Base-by-base conservation (phyloP, 2,888 invertebrate species). In the Mycalesis mineus region DNA sequence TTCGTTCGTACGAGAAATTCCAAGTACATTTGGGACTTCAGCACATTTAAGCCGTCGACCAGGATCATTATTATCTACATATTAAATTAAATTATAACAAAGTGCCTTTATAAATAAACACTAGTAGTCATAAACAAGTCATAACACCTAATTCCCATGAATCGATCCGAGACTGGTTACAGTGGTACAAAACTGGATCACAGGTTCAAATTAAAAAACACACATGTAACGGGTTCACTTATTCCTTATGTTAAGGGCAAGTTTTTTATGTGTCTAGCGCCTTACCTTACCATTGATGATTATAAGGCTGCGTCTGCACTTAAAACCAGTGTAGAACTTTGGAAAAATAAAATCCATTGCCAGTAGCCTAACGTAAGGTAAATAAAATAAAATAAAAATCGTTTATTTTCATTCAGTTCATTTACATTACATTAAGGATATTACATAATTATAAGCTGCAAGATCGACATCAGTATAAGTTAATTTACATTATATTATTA, bases 61-160 rank as follows among this genome's bases (percentile, higher is more conserved):
- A n/a, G n/a, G n/a, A n/a, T n/a, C n/a, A n/a, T n/a, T n/a, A n/a
- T n/a, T n/a, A n/a, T n/a, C n/a, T n/a, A n/a, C n/a, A n/a, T n/a
- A n/a, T n/a, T n/a, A n/a, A n/a, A n/a, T n/a, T n/a, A n/a, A n/a
- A 14, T 7, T 5, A 11, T 1, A 22, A 22, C 11, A 22, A 22
- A 41, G 7, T 7, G 6, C 15, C 3, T 17, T 14, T 4, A 17
- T 17, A 41, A n/a, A 22, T 9, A 40, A 40, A 17, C 40, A 2
- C 15, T 4, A 47, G n/a, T 14, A n/a, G 11, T 31, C 39, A 45
- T 29, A 31, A 22, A 45, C 14, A 47, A 33, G 47, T 47, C 31
- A 15, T 33, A 33, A 33, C 31, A 15, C 45, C 58, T 55, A 57
- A 55, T 62, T 64, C 64, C 55, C 62, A 64, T 53, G 42, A 58